Conservation (phyloP, 2,888 invertebrate genomes). For the Tetragonisca angustula region DNA sequence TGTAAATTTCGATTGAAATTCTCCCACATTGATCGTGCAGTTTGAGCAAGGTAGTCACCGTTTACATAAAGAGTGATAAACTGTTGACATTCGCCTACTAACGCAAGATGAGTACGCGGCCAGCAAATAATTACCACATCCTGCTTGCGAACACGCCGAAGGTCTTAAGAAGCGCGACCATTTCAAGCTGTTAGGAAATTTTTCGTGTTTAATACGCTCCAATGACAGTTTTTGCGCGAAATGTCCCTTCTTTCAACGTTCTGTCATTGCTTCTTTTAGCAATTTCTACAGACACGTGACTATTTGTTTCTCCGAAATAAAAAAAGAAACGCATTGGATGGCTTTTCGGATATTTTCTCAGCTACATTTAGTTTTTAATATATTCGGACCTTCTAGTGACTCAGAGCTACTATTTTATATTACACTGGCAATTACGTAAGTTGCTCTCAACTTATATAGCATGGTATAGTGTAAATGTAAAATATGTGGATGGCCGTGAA, state of each 20-base stretch:
- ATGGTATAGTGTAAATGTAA: background rate
- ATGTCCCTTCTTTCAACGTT: background rate
- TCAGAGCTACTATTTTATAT: background rate
- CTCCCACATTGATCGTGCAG: constrained; percentile 16
- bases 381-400: too few species aligned
- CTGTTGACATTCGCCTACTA: constrained; percentile 64
- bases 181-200: constrained; percentile 51
- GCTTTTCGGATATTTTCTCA: background rate
- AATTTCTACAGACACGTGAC: background rate
- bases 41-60: constrained; percentile 27
- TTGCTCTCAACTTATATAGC: background rate
- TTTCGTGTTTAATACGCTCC: constrained; percentile 32
- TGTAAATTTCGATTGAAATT: constrained; percentile 31
- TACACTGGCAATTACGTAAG: background rate
- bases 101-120: constrained; percentile 54
- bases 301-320: background rate
- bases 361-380: too few species aligned
- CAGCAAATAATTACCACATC: constrained; percentile 64
- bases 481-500: background rate
- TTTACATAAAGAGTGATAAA: constrained; percentile 61
- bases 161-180: constrained; percentile 39
- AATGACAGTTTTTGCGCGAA: background rate
- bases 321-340: background rate
- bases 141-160: constrained; percentile 35
- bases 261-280: constrained; percentile 2